Conservation (phyloP, 2,797 vertebrate genomes). For the Spinus olivaceus region DNA sequence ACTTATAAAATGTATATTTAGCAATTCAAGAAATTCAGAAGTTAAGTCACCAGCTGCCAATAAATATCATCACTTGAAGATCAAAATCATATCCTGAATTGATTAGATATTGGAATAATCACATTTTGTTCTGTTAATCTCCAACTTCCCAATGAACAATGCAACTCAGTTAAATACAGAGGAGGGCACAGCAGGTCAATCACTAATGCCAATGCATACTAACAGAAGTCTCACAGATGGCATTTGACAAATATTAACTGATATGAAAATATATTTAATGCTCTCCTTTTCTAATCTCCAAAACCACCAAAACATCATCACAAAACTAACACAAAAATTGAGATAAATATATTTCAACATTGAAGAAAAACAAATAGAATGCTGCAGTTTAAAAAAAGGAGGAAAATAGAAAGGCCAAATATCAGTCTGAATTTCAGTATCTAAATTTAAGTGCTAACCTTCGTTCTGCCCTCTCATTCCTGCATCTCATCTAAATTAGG, state of each 20-base stretch:
- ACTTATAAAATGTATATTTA: not conserved
- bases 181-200: not conserved
- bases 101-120: not conserved
- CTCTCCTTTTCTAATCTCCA: not conserved
- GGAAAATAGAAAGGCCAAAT: not conserved
- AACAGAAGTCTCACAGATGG: not conserved
- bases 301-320: not conserved
- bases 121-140: not conserved
- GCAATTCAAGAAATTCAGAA: not conserved
- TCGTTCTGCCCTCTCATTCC: not conserved
- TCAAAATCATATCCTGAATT: not conserved
- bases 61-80: not conserved
- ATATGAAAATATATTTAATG: not conserved
- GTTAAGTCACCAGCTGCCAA: not conserved
- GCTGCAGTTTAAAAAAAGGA: not conserved
- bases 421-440: not conserved
- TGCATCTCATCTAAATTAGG: not conserved
- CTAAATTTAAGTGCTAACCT: conserved; percentile 23
- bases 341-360: not conserved
- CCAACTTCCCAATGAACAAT: not conserved
- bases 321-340: not conserved
- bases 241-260: not conserved
- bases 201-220: not conserved
- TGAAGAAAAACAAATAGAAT: not conserved
- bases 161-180: not conserved